A percentile compares a stretch with the other conserved stretches of the same genome.
phyloP scores from a whole-genome alignment of 2,113 vertebrate genomes.

The Himantopus leucocephalus region DNA sequence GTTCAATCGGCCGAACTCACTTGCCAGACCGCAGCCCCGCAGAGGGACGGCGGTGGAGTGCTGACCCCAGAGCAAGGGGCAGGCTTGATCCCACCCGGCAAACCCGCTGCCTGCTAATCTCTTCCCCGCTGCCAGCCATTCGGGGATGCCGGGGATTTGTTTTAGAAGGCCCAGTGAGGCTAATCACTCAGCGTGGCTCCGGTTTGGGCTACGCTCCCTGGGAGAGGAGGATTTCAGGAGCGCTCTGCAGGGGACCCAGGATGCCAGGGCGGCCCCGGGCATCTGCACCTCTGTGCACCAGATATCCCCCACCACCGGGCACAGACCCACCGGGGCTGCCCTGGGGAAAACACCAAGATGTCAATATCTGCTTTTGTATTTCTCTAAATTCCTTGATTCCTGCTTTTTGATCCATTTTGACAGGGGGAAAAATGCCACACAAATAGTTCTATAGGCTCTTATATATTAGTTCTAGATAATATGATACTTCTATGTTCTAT shows the following conservation, averaged over 20 bases:
- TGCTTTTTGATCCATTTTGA: not conserved
- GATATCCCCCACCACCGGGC: rapidly evolving
- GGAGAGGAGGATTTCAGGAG: not conserved
- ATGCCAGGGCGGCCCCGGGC: not conserved
- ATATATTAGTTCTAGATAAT: not conserved
- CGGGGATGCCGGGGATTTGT: rapidly evolving
- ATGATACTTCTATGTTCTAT: not conserved
- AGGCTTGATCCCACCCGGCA: rapidly evolving
- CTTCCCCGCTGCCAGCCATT: rapidly evolving
- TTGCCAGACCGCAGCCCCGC: rapidly evolving
- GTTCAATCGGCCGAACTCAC: rapidly evolving
- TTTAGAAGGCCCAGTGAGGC: not conserved
- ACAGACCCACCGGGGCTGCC: not conserved
- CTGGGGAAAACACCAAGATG: not conserved
- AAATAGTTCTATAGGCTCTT: not conserved
- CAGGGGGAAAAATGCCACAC: not conserved
- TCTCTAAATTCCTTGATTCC: not conserved
- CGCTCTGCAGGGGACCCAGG: not conserved
- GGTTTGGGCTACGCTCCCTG: rapidly evolving
- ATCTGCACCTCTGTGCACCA: not conserved
- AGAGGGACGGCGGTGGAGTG: rapidly evolving
- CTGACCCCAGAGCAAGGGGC: not conserved
- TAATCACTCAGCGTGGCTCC: not conserved
- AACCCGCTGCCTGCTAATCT: rapidly evolving
- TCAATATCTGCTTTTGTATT: not conserved